A percentile compares a stretch with the other conserved stretches of the same genome.
Evolutionary conservation across 1,140 invertebrate genomes (phyloP).

Genomic region (Drosophila sulfurigaster): DNA sequence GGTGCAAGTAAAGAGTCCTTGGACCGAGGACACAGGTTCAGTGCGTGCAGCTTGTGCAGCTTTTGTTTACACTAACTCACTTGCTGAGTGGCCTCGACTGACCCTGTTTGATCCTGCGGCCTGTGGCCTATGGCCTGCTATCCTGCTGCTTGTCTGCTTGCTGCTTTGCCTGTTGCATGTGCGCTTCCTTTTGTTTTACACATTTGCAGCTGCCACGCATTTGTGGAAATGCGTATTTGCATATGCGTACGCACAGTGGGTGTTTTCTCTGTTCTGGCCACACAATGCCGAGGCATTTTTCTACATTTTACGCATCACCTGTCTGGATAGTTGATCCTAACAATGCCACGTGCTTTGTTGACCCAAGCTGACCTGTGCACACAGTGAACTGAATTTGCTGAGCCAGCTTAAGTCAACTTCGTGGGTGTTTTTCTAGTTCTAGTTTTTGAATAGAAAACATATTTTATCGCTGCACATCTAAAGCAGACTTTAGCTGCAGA

Average conservation of each 20-base stretch:
- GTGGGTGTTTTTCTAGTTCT: constrained; percentile 35
- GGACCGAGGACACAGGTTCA: constrained; percentile 60
- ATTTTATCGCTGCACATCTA: constrained; percentile 4
- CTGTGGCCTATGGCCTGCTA: constrained; percentile 31
- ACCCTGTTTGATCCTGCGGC: constrained; percentile 45
- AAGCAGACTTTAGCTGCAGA: constrained; percentile 21
- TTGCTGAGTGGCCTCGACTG: constrained; percentile 14
- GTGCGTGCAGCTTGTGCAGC: constrained; percentile 41
- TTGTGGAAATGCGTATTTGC: constrained; percentile 65
- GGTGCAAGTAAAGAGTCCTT: constrained; percentile 32
- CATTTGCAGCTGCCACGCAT: constrained; percentile 62
- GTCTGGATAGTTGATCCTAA: constrained; percentile 30
- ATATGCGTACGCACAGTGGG: constrained; percentile 72
- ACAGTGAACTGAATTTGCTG: constrained; percentile 4
- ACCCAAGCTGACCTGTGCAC: constrained; percentile 55
- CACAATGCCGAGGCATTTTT: constrained; percentile 51
- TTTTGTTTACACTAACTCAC: constrained; percentile 39
- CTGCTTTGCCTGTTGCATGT: constrained; percentile 44
- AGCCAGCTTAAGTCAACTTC: constrained; percentile 36
- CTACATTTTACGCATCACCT: constrained; percentile 64
- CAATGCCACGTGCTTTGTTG: constrained; percentile 69
- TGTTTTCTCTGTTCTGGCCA: constrained; percentile 53
- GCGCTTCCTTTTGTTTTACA: constrained; percentile 50
- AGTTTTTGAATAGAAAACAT: not conserved
- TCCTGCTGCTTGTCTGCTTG: constrained; percentile 28